Conservation (phyloP, 2,113 vertebrate species). For the Sebastes fasciatus region DNA sequence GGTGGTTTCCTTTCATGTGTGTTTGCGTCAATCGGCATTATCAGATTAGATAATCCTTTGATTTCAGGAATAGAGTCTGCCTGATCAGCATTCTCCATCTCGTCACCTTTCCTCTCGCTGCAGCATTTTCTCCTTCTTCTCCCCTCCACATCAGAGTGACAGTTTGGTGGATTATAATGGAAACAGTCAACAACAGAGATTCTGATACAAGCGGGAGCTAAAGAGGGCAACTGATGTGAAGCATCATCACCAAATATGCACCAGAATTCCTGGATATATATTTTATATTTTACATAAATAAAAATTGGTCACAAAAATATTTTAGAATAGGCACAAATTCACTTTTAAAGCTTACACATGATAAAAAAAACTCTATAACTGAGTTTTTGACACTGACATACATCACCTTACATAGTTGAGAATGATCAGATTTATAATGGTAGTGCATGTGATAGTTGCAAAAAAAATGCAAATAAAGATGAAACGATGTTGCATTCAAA, state of each 20-base stretch:
- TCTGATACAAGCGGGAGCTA: slow-evolving; percentile 13
- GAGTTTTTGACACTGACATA: background rate
- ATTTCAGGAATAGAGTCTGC: slow-evolving; percentile 60
- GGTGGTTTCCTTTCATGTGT: slow-evolving; percentile 39
- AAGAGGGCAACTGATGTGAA: slow-evolving; percentile 30
- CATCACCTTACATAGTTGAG: background rate
- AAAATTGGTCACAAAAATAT: background rate
- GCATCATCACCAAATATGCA: background rate
- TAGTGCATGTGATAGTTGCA: background rate
- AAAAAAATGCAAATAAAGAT: background rate
- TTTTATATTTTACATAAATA: background rate
- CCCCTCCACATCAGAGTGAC: slow-evolving; percentile 11
- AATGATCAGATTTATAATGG: background rate
- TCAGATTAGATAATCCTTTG: slow-evolving; percentile 72
- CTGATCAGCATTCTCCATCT: slow-evolving; percentile 66
- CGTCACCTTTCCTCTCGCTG: slow-evolving; percentile 32
- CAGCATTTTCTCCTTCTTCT: slow-evolving; percentile 33
- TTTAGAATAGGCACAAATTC: background rate
- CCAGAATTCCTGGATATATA: background rate
- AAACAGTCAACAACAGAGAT: slow-evolving; percentile 26
- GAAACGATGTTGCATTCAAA: background rate
- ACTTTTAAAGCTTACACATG: background rate
- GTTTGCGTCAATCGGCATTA: slow-evolving; percentile 63
- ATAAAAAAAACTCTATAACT: background rate
- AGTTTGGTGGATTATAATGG: slow-evolving; percentile 51